Conservation (phyloP, 2,113 vertebrate genomes). For the Raja brachyura region DNA sequence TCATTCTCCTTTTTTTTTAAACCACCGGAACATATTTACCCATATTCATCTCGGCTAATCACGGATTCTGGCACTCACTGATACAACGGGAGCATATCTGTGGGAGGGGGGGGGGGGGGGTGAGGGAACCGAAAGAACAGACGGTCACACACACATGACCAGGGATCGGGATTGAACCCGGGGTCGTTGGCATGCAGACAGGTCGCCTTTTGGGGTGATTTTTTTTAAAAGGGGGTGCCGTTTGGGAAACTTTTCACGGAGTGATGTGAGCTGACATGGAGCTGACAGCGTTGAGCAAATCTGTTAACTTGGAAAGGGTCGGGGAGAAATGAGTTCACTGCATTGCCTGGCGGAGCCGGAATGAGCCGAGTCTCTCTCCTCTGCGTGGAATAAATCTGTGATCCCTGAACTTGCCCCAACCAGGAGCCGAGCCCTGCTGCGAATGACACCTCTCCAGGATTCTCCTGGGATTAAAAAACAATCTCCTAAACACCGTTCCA, state of each 20-base stretch:
- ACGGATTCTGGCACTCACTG: background rate
- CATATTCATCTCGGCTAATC: no score
- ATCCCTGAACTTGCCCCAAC: background rate
- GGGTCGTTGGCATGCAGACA: background rate
- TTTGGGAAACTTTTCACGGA: background rate
- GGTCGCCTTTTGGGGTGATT: background rate
- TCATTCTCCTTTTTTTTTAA: no score
- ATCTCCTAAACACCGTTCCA: background rate
- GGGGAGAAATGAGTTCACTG: background rate
- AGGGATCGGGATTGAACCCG: no score
- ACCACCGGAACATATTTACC: background rate
- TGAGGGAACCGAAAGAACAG: no score
- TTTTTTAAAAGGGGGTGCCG: background rate
- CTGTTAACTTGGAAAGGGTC: background rate
- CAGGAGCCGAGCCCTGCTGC: background rate
- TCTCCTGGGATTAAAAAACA: background rate
- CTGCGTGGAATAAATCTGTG: background rate
- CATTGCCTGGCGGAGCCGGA: background rate
- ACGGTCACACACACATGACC: no score
- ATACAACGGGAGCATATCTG: background rate
- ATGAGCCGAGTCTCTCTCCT: background rate
- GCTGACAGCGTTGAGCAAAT: no score
- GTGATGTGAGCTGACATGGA: no score
- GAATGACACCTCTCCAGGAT: background rate
- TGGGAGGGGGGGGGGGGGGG: no score